These are phyloP conservation scores for Phaetusa simplex DNA, from an alignment of 2,113 vertebrate genomes.

Conservation along the genomic window DNA sequence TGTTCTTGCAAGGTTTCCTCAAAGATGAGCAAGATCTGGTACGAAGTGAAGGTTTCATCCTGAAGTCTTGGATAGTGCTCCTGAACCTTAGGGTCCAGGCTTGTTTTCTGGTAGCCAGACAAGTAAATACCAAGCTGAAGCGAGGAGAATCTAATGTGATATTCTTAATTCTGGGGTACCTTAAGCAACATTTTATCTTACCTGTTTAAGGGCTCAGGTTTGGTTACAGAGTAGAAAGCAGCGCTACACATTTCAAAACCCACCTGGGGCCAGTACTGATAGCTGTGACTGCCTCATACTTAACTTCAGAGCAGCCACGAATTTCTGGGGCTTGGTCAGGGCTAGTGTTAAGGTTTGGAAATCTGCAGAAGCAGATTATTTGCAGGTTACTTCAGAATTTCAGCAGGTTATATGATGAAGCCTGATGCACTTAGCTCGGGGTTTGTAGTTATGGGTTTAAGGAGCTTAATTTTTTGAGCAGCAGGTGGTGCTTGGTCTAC, in stretches of 20 bases:
- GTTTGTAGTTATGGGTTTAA: background rate
- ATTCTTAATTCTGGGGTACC: background rate
- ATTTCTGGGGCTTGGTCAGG: background rate
- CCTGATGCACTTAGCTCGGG: background rate
- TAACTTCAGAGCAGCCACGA: background rate
- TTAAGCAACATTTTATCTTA: background rate
- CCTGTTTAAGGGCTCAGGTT: background rate
- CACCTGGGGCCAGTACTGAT: too few species aligned
- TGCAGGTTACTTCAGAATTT: background rate
- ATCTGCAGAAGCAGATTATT: background rate
- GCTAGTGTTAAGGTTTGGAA: background rate
- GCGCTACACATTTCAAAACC: background rate
- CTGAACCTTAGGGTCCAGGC: background rate
- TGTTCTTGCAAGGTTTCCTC: background rate
- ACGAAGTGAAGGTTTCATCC: background rate
- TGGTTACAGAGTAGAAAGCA: background rate
- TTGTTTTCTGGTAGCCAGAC: background rate
- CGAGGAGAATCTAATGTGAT: background rate
- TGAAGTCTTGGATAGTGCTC: background rate
- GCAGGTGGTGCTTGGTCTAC: constrained; percentile 7
- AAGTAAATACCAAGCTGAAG: background rate
- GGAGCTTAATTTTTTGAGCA: background rate
- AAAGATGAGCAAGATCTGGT: background rate
- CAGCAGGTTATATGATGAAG: background rate
- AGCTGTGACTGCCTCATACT: background rate